Base-by-base conservation (phyloP, 2,797 vertebrate genomes). In the Kryptolebias ocellatus region DNA sequence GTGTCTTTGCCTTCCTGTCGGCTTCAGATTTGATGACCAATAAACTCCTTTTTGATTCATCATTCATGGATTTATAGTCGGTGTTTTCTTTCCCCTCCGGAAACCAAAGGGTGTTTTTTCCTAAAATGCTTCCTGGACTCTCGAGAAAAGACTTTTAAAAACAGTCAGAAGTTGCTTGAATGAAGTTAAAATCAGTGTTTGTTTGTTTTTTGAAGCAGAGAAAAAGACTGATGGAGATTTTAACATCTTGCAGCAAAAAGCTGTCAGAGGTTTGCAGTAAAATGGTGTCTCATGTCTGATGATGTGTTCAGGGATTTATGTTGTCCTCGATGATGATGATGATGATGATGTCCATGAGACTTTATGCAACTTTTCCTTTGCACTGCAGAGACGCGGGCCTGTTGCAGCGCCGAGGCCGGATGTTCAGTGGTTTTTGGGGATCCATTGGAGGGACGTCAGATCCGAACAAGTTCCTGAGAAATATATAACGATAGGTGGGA, bases 301-400 rank as follows among this genome's bases (percentile, higher is more conserved):
- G 28, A 56, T 58, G 56, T 60, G 62, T 64, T 64, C 58, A 76
- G 76, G 78, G 70, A 68, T 83, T 72, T 18, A 46, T 49, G 54
- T 50, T 45, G 65, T 64, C 58, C 64, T 67, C 50, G 74, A 78
- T 83, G 70, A 74, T 39, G 37, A 39, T 24, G 20, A 24, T 24
- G 20, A 24, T 39, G 37, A 39, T 39, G 37, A 39, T 39, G 8
- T 39, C 65, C 74, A 73, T 75, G 78, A 84, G 78, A 82, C 79
- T 84, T 80, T 87, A 91, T 91, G 89, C 90, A 91, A 90, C 80
- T 78, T 84, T 87, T 89, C 74, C 83, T 92, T 84, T 92, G 87
- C 87, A 91, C 86, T 85, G 5, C 14, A 76, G 71, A 74, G 68
- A 76, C 18, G 65, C 78, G 59, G 68, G 78, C 72, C 81, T 76